phyloP scores from a whole-genome alignment of 2,113 vertebrate genomes.

The Onychostoma macrolepis region DNA sequence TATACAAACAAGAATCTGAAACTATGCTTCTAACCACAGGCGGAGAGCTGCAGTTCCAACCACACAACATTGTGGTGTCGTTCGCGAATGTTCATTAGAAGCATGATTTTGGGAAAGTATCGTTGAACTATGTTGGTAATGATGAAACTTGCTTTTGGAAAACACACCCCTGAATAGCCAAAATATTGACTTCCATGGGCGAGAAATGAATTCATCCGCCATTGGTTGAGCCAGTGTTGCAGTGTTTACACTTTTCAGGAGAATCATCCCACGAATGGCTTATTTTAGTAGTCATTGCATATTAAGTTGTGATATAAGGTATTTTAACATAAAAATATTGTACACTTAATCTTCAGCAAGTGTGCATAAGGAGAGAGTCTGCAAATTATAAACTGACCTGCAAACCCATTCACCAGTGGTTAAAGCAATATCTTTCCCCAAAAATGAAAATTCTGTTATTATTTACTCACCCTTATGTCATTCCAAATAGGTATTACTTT shows the following conservation, averaged over 20 bases:
- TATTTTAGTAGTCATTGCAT: background rate
- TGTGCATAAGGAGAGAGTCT: background rate
- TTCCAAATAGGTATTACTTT: background rate
- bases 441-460: background rate
- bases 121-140: background rate
- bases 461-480: background rate
- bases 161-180: background rate
- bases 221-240: background rate
- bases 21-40: background rate
- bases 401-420: background rate
- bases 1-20: background rate
- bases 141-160: background rate
- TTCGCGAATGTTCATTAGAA: background rate
- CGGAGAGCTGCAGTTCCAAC: background rate
- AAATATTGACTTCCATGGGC: background rate
- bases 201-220: background rate
- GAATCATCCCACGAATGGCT: background rate
- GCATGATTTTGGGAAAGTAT: background rate
- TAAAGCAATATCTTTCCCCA: background rate
- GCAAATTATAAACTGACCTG: background rate
- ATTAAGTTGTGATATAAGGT: background rate
- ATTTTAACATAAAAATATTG: background rate
- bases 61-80: background rate
- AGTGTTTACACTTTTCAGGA: background rate
- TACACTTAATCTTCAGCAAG: background rate